Conservation (phyloP, 2,888 invertebrate species). For the Acleris cristana region DNA sequence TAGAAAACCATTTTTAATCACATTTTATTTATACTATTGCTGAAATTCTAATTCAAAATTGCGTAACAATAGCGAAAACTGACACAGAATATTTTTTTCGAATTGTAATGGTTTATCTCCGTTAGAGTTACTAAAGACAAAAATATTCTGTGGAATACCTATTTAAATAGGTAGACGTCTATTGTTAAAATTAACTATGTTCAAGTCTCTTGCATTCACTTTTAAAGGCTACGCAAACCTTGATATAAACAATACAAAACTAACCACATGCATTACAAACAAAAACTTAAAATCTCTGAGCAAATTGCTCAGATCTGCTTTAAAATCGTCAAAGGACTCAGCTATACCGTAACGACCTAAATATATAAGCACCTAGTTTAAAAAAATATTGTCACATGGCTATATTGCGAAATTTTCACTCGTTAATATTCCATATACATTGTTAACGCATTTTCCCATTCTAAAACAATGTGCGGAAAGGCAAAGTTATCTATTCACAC, state of each 20-base stretch:
- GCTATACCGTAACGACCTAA: slow-evolving; percentile 48
- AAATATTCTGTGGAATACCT: not conserved
- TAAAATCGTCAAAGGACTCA: slow-evolving; percentile 2
- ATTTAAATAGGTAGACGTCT: not conserved
- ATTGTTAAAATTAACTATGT: not conserved
- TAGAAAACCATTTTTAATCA: too few relatives aligned
- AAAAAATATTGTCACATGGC: slow-evolving; percentile 49
- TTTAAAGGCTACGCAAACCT: slow-evolving; percentile 23
- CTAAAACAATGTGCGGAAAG: slow-evolving; percentile 50
- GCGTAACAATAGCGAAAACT: too few relatives aligned
- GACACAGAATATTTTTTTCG: too few relatives aligned
- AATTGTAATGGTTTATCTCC: too few relatives aligned
- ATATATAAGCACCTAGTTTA: slow-evolving; percentile 47
- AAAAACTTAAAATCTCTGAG: not conserved
- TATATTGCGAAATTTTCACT: slow-evolving; percentile 52
- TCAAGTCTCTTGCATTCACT: slow-evolving; percentile 16
- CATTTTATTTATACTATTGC: too few relatives aligned
- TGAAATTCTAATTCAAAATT: too few relatives aligned
- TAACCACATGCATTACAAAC: slow-evolving; percentile 4
- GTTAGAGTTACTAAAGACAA: not conserved
- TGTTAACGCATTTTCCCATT: slow-evolving; percentile 55
- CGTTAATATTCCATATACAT: slow-evolving; percentile 53
- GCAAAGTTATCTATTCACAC: slow-evolving; percentile 38
- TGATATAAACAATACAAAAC: slow-evolving; percentile 29
- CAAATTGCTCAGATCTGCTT: slow-evolving; percentile 14